These are phyloP conservation scores for Sinopyrophorus schimmeli DNA, from an alignment of 2,888 invertebrate species.

Conservation along the genomic window DNA sequence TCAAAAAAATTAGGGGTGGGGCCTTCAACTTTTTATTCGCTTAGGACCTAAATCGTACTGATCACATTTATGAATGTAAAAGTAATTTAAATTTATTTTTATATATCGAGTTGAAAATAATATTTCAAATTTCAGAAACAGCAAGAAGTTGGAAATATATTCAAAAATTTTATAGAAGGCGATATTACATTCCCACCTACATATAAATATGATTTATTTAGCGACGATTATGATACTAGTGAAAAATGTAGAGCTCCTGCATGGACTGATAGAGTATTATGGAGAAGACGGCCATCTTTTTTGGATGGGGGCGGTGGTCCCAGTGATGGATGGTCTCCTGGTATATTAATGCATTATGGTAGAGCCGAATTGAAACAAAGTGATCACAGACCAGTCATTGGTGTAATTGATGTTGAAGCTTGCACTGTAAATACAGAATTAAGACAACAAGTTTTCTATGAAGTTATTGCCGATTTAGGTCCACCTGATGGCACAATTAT, in stretches of 20 bases:
- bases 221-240: slow-evolving; percentile 98
- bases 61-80: too few species aligned
- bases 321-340: slow-evolving; percentile 71
- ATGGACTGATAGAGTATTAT: slow-evolving; percentile 97
- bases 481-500: slow-evolving; percentile 95
- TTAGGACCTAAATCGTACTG: too few species aligned
- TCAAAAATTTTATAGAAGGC: slow-evolving; percentile 92
- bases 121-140: slow-evolving; percentile 60
- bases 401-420: slow-evolving; percentile 86
- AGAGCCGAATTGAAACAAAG: slow-evolving; percentile 95
- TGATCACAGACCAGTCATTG: slow-evolving; percentile 95
- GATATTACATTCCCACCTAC: slow-evolving; percentile 92
- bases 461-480: slow-evolving; percentile 81
- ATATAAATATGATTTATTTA: slow-evolving; percentile 98
- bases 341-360: slow-evolving; percentile 85
- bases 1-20: too few species aligned
- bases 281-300: slow-evolving; percentile 79
- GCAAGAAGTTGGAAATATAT: slow-evolving; percentile 80
- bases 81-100: too few species aligned
- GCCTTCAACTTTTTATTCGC: too few species aligned
- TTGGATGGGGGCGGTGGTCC: slow-evolving; percentile 65
- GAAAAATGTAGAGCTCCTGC: slow-evolving; percentile 97
- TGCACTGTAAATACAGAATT: slow-evolving; percentile 76
- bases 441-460: slow-evolving; percentile 77
- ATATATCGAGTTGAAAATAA: background rate